A percentile compares a stretch with the other conserved stretches of the same genome.
phyloP scores from a whole-genome alignment of 2,113 vertebrate species.

The Ondatra zibethicus region DNA sequence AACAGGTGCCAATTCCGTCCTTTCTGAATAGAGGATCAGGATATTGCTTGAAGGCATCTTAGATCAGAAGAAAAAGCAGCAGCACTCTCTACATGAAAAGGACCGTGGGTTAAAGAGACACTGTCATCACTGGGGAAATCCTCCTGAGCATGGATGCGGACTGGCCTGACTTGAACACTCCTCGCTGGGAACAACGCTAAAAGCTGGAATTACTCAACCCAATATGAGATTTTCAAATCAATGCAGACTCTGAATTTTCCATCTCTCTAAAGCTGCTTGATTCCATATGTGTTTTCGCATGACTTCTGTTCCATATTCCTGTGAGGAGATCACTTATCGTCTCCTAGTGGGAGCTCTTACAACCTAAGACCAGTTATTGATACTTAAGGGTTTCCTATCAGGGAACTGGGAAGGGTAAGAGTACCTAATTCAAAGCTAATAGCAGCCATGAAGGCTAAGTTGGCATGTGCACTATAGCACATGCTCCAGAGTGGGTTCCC shows the following conservation, averaged over 20 bases:
- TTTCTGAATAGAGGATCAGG: background rate
- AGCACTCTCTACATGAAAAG: background rate
- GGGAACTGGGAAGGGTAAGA: background rate
- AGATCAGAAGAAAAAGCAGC: conserved; percentile 52
- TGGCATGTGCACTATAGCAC: background rate
- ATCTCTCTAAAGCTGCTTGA: background rate
- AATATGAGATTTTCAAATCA: background rate
- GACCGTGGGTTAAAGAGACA: background rate
- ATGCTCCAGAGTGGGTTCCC: rapidly evolving
- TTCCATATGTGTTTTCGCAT: rapidly evolving
- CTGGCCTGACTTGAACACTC: too few species aligned
- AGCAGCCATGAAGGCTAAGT: rapidly evolving
- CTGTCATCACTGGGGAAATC: too few species aligned
- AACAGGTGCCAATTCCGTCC: conserved; percentile 35
- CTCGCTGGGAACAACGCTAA: background rate
- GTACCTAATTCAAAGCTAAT: background rate
- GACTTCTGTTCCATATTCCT: background rate
- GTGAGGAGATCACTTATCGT: background rate
- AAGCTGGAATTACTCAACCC: rapidly evolving
- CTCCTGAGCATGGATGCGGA: rapidly evolving
- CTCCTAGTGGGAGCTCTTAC: too few species aligned
- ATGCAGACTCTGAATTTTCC: background rate
- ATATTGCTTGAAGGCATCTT: background rate
- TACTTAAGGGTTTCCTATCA: background rate
- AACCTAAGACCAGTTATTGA: background rate